Base-by-base conservation (phyloP, 2,888 invertebrate species). In the Ceratothoa steindachneri region DNA sequence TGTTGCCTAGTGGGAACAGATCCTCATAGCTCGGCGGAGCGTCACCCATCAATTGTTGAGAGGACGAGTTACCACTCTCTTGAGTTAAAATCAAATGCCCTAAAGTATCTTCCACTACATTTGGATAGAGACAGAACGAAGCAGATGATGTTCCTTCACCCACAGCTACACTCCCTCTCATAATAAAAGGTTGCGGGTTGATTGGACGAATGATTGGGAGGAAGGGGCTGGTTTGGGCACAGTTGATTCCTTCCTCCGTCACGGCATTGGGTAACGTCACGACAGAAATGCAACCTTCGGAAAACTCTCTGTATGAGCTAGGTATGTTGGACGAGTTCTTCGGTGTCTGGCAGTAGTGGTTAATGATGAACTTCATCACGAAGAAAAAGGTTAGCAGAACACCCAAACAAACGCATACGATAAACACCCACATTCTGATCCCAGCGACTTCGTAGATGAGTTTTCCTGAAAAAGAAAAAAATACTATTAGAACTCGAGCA, bases 341-440 rank as follows among this genome's bases (percentile, higher is more conserved):
- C 12, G 60, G 24, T 2, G 12, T 24, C 27, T 24, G n/a, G 60
- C 60, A 60, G 60, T 60, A 60, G 2, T 60, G 60, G 22, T 60
- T 60, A 24, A 22, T 22, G 27, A 60, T n/a, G 3, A 60, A 60
- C 27, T 60, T 60, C 12, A 24, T 24, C 1, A 60, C 60, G 60
- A 60, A 60, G 19, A 60, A 24, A 12, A 60, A 60, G 60, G 60
- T 60, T 2, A 60, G n/a, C 19, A 60, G 12, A 24, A 60, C 60
- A 2, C 60, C 60, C 60, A 60, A 7, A 24, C 60, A 60, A n/a
- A 60, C 60, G 27, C 60, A 60, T 1, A 60, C 24, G 60, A 60
- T 60, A 24, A 60, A 60, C 1, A 60, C 60, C 60, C n/a, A 60
- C 60, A 60, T 60, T 24, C 60, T 60, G 60, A 60, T 60, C 41